Conservation (phyloP, 2,888 invertebrate genomes). For the Scrobipalpa atriplicella region DNA sequence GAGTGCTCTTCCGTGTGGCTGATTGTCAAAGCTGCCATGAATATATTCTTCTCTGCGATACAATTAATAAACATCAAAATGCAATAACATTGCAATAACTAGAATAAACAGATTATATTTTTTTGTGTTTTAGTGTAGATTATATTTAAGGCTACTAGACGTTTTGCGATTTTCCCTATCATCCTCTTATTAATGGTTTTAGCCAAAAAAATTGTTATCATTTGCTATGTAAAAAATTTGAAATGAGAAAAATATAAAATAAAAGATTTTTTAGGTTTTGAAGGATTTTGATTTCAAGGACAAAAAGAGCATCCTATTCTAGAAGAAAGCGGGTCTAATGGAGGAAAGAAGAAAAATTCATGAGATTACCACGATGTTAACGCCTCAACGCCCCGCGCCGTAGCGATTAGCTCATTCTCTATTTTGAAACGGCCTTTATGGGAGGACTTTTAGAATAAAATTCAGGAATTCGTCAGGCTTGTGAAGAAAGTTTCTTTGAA, state of each 20-base stretch:
- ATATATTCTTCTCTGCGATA: background rate
- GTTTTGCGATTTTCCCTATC: too few species aligned
- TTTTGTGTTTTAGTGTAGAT: too few species aligned
- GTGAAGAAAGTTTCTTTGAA: background rate
- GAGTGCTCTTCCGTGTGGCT: slow-evolving; percentile 42
- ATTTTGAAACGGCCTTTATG: slow-evolving; percentile 27
- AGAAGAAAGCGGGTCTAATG: slow-evolving; percentile 34
- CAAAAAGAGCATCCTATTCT: background rate
- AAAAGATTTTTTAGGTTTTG: background rate
- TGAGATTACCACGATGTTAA: slow-evolving; percentile 43
- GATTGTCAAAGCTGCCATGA: slow-evolving; percentile 50
- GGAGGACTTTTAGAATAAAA: slow-evolving; percentile 14
- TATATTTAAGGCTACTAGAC: too few species aligned
- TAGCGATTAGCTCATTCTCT: slow-evolving; percentile 40
- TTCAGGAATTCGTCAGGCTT: background rate
- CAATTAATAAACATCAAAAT: background rate
- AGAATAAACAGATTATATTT: too few species aligned
- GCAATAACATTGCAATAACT: too few species aligned
- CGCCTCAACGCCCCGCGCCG: slow-evolving; percentile 38
- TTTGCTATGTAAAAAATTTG: too few species aligned
- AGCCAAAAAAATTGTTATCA: too few species aligned
- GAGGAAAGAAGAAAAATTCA: slow-evolving; percentile 44
- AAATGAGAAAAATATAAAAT: too few species aligned
- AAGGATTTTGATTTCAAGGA: background rate
- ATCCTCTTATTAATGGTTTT: too few species aligned